These are phyloP conservation scores for Megaustenia siamemsis DNA, from an alignment of 2,888 invertebrate species.

Conservation along the genomic window DNA sequence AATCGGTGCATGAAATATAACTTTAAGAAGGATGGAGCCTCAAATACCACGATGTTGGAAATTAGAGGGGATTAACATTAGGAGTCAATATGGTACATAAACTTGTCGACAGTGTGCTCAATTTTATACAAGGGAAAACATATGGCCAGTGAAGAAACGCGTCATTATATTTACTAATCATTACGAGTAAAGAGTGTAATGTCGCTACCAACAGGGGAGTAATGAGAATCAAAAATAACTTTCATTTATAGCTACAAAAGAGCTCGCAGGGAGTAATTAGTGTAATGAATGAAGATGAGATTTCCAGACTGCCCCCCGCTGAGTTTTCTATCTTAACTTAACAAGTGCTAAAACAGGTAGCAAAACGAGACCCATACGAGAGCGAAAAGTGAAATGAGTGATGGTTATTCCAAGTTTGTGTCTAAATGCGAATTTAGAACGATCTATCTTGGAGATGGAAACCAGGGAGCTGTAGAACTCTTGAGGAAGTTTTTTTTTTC, in stretches of 20 bases:
- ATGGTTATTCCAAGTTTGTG: not conserved
- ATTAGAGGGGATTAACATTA: too few species aligned
- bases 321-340: not conserved
- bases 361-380: not conserved
- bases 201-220: not conserved
- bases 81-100: too few species aligned
- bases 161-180: not conserved
- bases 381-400: not conserved
- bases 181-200: not conserved
- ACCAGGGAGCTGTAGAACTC: not conserved
- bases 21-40: too few species aligned
- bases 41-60: too few species aligned
- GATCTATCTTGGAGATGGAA: not conserved
- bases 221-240: not conserved
- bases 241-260: not conserved
- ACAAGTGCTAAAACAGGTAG: conserved; percentile 24
- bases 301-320: not conserved
- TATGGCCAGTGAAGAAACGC: not conserved
- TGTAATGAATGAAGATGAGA: not conserved
- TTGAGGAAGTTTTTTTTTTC: not conserved
- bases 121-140: too few species aligned
- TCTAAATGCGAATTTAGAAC: conserved; percentile 2
- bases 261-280: not conserved
- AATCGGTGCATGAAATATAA: too few species aligned
- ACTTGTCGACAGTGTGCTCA: too few species aligned